A percentile compares a stretch with the other conserved stretches of the same genome.
Conservation (phyloP, 2,797 vertebrate genomes). For the Eulemur rubriventer region DNA sequence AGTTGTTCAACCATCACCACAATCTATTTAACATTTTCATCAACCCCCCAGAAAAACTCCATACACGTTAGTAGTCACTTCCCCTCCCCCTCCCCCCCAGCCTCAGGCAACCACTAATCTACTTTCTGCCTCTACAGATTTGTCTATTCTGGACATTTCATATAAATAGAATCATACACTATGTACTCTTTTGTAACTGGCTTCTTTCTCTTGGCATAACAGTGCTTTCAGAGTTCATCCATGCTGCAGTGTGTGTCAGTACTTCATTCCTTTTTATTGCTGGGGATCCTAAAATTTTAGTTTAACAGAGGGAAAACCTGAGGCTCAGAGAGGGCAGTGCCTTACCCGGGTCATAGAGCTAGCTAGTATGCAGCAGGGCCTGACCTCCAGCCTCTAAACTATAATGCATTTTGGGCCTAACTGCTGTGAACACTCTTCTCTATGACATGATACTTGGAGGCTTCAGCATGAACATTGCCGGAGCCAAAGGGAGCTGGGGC, state of each 20-base stretch:
- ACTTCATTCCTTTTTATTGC: not conserved
- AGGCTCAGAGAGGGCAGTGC: not conserved
- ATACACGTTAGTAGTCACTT: not conserved
- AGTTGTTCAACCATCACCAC: not conserved
- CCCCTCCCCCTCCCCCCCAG: not conserved
- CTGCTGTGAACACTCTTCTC: not conserved
- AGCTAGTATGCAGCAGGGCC: not conserved
- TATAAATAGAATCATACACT: not conserved
- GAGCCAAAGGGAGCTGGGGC: not conserved
- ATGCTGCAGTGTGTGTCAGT: too few relatives aligned
- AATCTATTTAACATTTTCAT: slow-evolving; percentile 18
- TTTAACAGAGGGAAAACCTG: not conserved
- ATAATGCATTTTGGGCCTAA: not conserved
- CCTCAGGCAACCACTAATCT: not conserved
- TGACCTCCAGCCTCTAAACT: not conserved
- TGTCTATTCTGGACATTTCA: not conserved
- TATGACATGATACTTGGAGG: not conserved
- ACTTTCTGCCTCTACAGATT: not conserved
- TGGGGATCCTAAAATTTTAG: not conserved
- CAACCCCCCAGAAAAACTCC: not conserved
- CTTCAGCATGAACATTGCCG: not conserved
- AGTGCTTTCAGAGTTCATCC: not conserved
- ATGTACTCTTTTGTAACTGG: not conserved
- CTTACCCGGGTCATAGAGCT: not conserved
- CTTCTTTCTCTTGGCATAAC: not conserved